Evolutionary conservation across 2,797 vertebrate species (phyloP).

Genomic region (Darevskia mixta): DNA sequence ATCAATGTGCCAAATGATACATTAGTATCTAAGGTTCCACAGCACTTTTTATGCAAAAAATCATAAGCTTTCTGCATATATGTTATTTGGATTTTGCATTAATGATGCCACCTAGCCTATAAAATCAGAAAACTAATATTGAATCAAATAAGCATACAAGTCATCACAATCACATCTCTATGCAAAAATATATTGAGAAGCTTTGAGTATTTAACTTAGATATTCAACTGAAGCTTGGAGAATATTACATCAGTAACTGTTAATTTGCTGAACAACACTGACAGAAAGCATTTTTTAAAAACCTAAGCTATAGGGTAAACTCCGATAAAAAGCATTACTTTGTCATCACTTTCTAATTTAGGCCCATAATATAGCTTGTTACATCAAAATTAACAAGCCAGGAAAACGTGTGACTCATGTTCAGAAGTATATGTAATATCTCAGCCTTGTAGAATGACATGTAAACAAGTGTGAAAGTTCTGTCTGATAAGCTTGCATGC

Average conservation of each 20-base stretch:
- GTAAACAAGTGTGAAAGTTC: conserved; percentile 1
- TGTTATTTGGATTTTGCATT: conserved; percentile 1
- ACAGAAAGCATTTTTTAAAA: not conserved
- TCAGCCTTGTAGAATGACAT: conserved; percentile 17
- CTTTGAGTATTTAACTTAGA: not conserved
- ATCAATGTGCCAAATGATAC: not conserved
- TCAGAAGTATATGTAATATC: not conserved
- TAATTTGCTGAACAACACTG: not conserved
- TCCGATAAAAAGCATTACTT: not conserved
- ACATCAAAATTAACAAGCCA: not conserved
- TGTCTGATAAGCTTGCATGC: not conserved
- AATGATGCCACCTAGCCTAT: conserved; percentile 24
- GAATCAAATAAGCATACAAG: not conserved
- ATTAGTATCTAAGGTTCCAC: not conserved
- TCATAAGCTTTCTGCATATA: not conserved
- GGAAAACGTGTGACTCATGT: not conserved
- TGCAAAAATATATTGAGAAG: conserved; percentile 20
- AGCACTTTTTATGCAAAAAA: not conserved
- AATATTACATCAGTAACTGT: not conserved
- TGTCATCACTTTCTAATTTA: conserved; percentile 27
- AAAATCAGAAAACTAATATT: conserved; percentile 32
- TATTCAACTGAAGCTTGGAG: not conserved
- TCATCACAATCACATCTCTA: accelerated
- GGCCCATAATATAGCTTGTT: conserved; percentile 7
- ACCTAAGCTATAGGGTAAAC: not conserved